phyloP scores from a whole-genome alignment of 2,113 vertebrate genomes.

The Naja naja region DNA sequence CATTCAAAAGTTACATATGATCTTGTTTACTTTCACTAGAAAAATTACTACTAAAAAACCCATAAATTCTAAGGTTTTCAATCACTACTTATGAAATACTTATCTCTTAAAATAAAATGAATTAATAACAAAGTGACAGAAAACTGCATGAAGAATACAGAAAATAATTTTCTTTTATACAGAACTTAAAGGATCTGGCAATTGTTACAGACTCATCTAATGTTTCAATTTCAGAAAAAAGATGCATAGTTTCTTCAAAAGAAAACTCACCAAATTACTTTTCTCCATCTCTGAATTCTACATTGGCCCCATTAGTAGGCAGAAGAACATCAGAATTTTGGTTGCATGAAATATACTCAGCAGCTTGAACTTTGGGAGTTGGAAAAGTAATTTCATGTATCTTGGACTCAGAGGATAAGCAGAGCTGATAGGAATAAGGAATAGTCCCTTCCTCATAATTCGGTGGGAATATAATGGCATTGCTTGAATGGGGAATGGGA shows the following conservation, averaged over 20 bases:
- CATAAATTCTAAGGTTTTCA: background rate
- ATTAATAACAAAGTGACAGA: background rate
- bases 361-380: constrained; percentile 25
- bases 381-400: background rate
- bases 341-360: constrained; percentile 37
- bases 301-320: background rate
- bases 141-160: background rate
- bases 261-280: background rate
- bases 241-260: background rate
- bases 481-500: constrained; percentile 25
- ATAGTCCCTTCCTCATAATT: constrained; percentile 33
- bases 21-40: background rate
- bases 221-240: background rate
- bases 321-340: background rate
- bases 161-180: background rate
- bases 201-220: background rate
- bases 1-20: background rate
- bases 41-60: background rate
- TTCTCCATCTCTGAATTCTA: background rate
- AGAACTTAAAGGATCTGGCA: background rate
- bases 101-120: background rate
- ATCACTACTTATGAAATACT: background rate
- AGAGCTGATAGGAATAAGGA: constrained; percentile 31
- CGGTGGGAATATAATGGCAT: constrained; percentile 7
- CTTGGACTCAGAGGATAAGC: background rate